Evolutionary conservation across 2,797 vertebrate genomes (phyloP).

Genomic region (Sebastes diaconus): DNA sequence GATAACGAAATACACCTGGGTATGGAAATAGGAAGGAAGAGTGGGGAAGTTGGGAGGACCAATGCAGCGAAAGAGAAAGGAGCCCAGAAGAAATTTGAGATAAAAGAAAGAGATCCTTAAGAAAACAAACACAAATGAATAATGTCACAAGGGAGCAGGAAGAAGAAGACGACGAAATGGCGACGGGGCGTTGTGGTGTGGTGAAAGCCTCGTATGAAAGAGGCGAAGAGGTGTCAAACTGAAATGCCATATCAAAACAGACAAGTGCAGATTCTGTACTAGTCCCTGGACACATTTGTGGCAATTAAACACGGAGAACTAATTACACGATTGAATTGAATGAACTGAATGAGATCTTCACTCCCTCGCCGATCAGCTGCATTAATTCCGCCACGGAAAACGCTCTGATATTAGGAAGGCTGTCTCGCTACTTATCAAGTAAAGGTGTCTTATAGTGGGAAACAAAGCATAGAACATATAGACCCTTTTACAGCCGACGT

Average conservation of each 20-base stretch:
- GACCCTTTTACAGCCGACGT: no score
- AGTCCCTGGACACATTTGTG: slow-evolving; percentile 32
- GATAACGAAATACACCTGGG: slow-evolving; percentile 9
- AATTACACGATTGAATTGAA: slow-evolving; percentile 64
- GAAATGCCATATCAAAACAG: slow-evolving; percentile 47
- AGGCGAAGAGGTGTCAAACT: slow-evolving; percentile 11
- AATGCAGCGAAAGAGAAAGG: neutral
- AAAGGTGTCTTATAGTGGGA: neutral
- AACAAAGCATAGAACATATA: neutral
- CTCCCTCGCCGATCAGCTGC: slow-evolving; percentile 38
- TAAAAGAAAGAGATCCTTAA: neutral
- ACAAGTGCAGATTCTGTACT: slow-evolving; percentile 2
- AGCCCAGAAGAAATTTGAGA: neutral
- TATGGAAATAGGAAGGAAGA: neutral
- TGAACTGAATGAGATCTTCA: slow-evolving; percentile 39
- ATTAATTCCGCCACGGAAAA: slow-evolving; percentile 33
- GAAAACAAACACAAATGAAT: neutral
- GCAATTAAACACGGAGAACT: slow-evolving; percentile 56
- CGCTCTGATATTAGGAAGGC: slow-evolving; percentile 1
- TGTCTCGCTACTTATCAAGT: neutral
- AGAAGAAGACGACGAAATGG: neutral
- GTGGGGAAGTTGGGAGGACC: neutral
- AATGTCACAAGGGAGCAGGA: neutral
- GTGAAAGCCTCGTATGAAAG: neutral
- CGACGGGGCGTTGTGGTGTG: neutral